Evolutionary conservation across 2,113 vertebrate genomes (phyloP).

Genomic region (Amphilophus citrinellus): DNA sequence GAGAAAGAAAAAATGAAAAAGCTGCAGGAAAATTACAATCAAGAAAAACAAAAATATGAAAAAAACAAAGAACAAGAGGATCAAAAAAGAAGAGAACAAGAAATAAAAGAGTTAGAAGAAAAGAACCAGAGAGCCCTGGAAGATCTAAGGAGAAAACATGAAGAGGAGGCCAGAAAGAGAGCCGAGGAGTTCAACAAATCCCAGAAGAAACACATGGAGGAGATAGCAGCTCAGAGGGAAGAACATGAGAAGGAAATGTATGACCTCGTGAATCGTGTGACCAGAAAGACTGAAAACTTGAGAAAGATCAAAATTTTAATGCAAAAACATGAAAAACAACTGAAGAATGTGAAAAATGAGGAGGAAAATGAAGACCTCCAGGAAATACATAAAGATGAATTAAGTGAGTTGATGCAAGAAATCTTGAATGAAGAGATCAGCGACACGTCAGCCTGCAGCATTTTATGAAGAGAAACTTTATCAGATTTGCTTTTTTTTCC

Average conservation of each 20-base stretch:
- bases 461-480: not conserved
- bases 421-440: not conserved
- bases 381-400: not conserved
- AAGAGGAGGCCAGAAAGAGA: not conserved
- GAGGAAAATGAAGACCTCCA: fast-evolving
- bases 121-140: not conserved
- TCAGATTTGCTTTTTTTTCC: not conserved
- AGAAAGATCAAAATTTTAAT: fast-evolving
- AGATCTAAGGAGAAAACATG: not conserved
- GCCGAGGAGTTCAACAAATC: not conserved
- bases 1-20: not conserved
- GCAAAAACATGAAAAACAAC: not conserved
- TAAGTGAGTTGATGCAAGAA: not conserved
- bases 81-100: not conserved
- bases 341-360: not conserved
- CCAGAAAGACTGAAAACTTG: not conserved
- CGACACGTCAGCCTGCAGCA: not conserved
- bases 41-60: not conserved
- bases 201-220: not conserved
- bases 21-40: fast-evolving
- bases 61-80: fast-evolving
- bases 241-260: not conserved
- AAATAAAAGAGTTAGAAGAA: not conserved
- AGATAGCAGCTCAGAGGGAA: fast-evolving
- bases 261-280: not conserved